Base-by-base conservation (phyloP, 2,797 vertebrate species). In the Vespertilio murinus region DNA sequence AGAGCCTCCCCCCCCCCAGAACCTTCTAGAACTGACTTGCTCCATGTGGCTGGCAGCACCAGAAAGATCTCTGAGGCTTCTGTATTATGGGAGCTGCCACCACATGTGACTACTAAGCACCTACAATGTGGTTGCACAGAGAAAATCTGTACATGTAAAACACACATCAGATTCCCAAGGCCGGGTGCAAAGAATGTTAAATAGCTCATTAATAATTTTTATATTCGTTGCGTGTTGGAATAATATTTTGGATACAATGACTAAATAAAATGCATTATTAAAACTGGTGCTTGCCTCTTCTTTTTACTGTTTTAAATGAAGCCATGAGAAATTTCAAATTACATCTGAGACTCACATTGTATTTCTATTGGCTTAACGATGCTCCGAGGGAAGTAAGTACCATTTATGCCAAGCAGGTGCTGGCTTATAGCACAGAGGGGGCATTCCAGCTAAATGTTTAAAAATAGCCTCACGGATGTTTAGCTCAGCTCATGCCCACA, bases 291-390 rank as follows among this genome's bases (percentile, higher is more conserved):
- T 40, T 40, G 54, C 59, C 25, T 28, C 20, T 79, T 88, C 71
- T 83, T 83, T 95, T 94, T 49, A 86, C 33, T 92, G 64, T 94
- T 88, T 54, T 47, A 84, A 90, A 92, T 30, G 20, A 25, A n/a
- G 30, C 74, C 56, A 54, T 70, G 80, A 71, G 73, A 35, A 88
- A 86, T 65, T 81, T 78, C 16, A 73, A 90, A 78, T 78, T 40
- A 64, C 4, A 6, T 25, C 25, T 1, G 69, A 95, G 73, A 61
- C n/a, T 45, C 64, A 75, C 22, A 8, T 67, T 79, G 13, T 56
- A 67, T 88, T 82, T 85, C 81, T 88, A 52, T 54, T 45, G 88
- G 85, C 47, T 10, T 10, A 25, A 67, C 0, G 1, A 59, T 67
- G 70, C 65, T 73, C 40, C 4, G 25, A 77, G 42, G 67, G 67